These are phyloP conservation scores for Papilio elwesi DNA, from an alignment of 2,888 invertebrate species.

Conservation along the genomic window DNA sequence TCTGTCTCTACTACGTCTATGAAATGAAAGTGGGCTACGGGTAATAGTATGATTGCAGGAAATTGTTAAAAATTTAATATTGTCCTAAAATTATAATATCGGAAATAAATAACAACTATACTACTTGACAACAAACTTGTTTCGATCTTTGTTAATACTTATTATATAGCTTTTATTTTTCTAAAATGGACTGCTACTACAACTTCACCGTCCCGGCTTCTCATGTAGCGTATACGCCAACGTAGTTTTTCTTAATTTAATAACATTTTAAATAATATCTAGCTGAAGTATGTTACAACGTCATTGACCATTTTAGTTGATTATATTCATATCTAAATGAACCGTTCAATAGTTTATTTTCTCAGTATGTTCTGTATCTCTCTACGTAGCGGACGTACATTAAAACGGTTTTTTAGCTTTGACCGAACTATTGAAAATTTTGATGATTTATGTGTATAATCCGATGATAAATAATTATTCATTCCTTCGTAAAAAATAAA, in stretches of 20 bases:
- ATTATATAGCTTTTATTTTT: neutral
- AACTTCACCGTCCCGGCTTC: neutral
- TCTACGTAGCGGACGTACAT: too few species aligned
- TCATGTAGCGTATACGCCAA: too few species aligned
- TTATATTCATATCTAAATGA: too few species aligned
- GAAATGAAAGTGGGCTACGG: slow-evolving; percentile 13
- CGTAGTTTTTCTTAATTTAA: too few species aligned
- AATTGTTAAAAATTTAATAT: slow-evolving; percentile 19
- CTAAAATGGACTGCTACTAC: neutral
- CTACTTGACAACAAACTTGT: neutral
- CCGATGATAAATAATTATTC: too few species aligned
- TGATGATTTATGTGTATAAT: too few species aligned
- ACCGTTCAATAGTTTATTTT: too few species aligned
- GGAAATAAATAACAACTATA: neutral
- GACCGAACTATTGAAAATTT: too few species aligned
- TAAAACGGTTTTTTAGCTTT: too few species aligned
- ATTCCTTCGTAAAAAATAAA: neutral
- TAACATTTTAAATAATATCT: too few species aligned
- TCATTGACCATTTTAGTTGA: too few species aligned
- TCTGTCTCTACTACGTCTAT: neutral
- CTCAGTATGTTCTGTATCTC: too few species aligned
- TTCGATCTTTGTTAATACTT: neutral
- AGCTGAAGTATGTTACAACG: slow-evolving; percentile 7
- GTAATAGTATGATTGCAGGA: slow-evolving; percentile 22
- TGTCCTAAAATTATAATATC: neutral